phyloP scores from a whole-genome alignment of 2,888 invertebrate species.

The Eustalomyia histrio region DNA sequence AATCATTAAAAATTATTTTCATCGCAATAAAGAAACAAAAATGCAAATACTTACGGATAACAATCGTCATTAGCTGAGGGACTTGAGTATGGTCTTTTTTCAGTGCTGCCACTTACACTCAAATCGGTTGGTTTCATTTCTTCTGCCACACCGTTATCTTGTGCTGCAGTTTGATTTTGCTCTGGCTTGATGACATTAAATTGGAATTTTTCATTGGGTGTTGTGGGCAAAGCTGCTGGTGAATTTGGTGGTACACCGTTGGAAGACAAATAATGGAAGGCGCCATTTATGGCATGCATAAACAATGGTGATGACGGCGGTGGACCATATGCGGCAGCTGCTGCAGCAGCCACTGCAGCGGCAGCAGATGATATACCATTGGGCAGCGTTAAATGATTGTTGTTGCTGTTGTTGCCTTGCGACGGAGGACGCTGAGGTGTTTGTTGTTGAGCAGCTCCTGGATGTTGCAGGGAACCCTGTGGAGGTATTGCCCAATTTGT shows the following conservation, averaged over 20 bases:
- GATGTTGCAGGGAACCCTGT: conserved; percentile 52
- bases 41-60: conserved; percentile 77
- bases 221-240: conserved; percentile 73
- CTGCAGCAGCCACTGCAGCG: conserved; percentile 76
- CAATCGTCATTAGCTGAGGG: conserved; percentile 74
- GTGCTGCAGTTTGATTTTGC: conserved; percentile 72
- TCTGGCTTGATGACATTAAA: conserved; percentile 77
- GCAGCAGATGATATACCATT: conserved; percentile 72
- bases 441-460: conserved; percentile 67
- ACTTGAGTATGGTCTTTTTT: conserved; percentile 70
- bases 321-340: conserved; percentile 76
- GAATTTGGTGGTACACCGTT: conserved; percentile 77
- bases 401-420: conserved; percentile 63
- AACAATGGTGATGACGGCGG: conserved; percentile 79
- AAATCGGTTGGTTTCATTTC: conserved; percentile 86
- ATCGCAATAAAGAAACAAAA: no score
- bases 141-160: conserved; percentile 76
- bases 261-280: conserved; percentile 78
- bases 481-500: conserved; percentile 78
- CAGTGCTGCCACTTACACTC: conserved; percentile 79
- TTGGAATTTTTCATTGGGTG: conserved; percentile 76
- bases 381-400: conserved; percentile 74
- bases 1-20: no score
- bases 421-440: conserved; percentile 57
- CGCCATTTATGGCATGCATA: conserved; percentile 79